A percentile compares a stretch with the other conserved stretches of the same genome.
Conservation (phyloP, 1,140 invertebrate genomes). For the Zaprionus nigranus region DNA sequence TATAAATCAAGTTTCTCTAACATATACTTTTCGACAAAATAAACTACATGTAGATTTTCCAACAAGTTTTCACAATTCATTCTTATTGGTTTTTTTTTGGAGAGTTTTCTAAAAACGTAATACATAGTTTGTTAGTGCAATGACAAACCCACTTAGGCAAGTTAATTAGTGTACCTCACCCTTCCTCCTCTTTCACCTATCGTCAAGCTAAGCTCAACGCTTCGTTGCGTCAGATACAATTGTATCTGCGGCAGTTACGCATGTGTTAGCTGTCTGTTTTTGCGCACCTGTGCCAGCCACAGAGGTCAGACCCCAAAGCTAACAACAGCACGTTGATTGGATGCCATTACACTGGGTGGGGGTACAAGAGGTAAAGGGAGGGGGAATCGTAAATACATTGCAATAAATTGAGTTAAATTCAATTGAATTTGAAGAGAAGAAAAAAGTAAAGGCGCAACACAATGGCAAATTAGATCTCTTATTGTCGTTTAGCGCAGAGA, state of each 20-base stretch:
- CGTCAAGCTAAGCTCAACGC: neutral
- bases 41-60: neutral
- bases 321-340: slow-evolving; percentile 68
- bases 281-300: slow-evolving; percentile 56
- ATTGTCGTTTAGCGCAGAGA: slow-evolving; percentile 43
- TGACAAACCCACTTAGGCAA: slow-evolving; percentile 16
- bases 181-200: neutral
- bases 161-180: slow-evolving; percentile 8
- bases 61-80: neutral
- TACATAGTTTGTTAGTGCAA: neutral
- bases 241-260: slow-evolving; percentile 21
- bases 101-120: neutral
- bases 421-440: slow-evolving; percentile 43
- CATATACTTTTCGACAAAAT: neutral
- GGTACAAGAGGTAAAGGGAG: neutral
- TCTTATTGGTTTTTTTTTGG: neutral
- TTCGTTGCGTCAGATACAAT: slow-evolving; percentile 36
- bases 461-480: slow-evolving; percentile 68
- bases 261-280: slow-evolving; percentile 36
- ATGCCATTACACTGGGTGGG: slow-evolving; percentile 44
- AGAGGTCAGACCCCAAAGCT: slow-evolving; percentile 37
- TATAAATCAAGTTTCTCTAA: neutral
- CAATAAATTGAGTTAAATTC: slow-evolving; percentile 58
- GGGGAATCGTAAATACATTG: slow-evolving; percentile 31
- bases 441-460: slow-evolving; percentile 46